Evolutionary conservation across 2,888 invertebrate genomes (phyloP).

Genomic region (Cremastinae sp.): DNA sequence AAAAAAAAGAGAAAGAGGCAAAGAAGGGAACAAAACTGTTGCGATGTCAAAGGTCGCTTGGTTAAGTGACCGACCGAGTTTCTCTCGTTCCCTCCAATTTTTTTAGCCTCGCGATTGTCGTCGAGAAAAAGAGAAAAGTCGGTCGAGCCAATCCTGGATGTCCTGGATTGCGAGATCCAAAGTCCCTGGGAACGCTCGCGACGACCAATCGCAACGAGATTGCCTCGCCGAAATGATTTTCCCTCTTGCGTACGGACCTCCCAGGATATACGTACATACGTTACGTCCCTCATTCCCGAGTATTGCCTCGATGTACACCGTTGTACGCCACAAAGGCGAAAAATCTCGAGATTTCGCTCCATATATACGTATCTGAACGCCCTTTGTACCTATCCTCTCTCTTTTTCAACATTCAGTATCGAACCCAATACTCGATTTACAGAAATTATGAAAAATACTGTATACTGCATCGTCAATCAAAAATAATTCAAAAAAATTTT

Average conservation of each 20-base stretch:
- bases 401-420: constrained; percentile 2
- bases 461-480: background rate
- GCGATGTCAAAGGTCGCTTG: no score
- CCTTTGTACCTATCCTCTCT: background rate
- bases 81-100: constrained; percentile 11
- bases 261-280: no score
- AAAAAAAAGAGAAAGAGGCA: no score
- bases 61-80: constrained; percentile 19
- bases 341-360: constrained; percentile 25
- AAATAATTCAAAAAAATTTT: no score
- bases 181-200: constrained; percentile 48
- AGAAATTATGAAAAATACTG: constrained; percentile 28
- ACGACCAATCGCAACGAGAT: constrained; percentile 42
- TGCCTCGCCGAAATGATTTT: constrained; percentile 56
- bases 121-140: constrained; percentile 39
- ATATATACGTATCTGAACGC: constrained; percentile 2
- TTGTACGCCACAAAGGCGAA: background rate
- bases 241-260: constrained; percentile 13
- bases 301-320: constrained; percentile 21
- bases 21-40: no score
- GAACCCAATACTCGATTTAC: constrained; percentile 19
- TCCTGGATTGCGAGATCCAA: constrained; percentile 51
- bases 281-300: constrained; percentile 3
- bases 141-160: constrained; percentile 46
- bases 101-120: constrained; percentile 21